Conservation (phyloP, 2,797 vertebrate genomes). For the Tapirus indicus region DNA sequence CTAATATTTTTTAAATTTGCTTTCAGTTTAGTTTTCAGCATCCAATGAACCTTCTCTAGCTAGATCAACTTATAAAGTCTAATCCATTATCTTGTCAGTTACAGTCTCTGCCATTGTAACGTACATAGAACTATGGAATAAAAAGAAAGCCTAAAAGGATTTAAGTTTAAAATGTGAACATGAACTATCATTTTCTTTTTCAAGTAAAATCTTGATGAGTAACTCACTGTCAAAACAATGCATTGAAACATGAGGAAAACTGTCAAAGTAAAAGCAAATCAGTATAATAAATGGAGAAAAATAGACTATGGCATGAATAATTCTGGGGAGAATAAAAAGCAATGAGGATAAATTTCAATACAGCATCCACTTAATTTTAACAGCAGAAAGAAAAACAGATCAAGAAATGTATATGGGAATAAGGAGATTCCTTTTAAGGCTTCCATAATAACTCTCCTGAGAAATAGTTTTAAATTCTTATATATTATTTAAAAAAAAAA, state of each 20-base stretch:
- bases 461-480: conserved; percentile 38
- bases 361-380: conserved; percentile 47
- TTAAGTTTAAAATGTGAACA: conserved; percentile 76
- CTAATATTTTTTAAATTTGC: background rate
- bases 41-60: background rate
- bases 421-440: conserved; percentile 15
- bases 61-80: background rate
- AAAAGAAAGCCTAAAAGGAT: conserved; percentile 54
- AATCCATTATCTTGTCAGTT: conserved; percentile 59
- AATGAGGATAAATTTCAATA: conserved; percentile 58
- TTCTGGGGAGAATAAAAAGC: conserved; percentile 70
- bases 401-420: background rate
- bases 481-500: background rate
- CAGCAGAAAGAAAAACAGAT: conserved; percentile 60
- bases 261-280: conserved; percentile 83
- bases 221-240: conserved; percentile 83
- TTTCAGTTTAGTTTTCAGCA: conserved; percentile 47
- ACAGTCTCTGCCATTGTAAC: background rate
- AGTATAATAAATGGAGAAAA: conserved; percentile 84
- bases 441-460: background rate
- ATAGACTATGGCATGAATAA: conserved; percentile 80
- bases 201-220: conserved; percentile 82
- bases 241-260: conserved; percentile 79
- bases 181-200: conserved; percentile 80
- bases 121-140: background rate